Evolutionary conservation across 2,113 vertebrate genomes (phyloP).

Genomic region (Manacus vitellinus): DNA sequence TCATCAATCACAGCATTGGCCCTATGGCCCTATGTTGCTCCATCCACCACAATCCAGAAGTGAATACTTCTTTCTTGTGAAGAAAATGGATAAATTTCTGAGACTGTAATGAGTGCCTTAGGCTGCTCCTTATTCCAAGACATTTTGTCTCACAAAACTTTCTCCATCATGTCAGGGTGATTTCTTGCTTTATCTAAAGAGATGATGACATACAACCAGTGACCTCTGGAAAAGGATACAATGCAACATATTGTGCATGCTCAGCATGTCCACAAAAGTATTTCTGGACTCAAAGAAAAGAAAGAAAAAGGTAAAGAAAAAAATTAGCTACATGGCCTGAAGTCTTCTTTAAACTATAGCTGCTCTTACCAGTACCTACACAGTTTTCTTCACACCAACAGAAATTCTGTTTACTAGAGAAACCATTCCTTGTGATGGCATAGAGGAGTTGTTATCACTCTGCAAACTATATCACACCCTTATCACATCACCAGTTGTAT

Average conservation of each 20-base stretch:
- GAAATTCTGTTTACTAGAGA: not conserved
- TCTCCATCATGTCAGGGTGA: not conserved
- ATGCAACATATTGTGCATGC: not conserved
- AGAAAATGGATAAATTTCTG: not conserved
- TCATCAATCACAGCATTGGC: not conserved
- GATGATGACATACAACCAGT: not conserved
- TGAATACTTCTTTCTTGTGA: not conserved
- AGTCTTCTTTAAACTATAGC: not conserved
- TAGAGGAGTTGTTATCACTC: not conserved
- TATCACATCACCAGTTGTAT: not conserved
- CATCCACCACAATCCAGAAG: not conserved
- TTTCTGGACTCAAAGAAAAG: not conserved
- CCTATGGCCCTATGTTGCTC: accelerated
- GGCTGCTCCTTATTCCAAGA: not conserved
- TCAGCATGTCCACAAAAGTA: not conserved
- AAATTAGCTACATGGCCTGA: not conserved
- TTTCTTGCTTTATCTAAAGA: not conserved
- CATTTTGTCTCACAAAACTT: not conserved
- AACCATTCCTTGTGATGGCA: not conserved
- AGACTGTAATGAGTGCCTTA: not conserved
- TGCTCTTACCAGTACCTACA: not conserved
- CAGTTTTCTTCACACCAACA: not conserved
- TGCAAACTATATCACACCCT: not conserved
- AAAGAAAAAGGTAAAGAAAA: not conserved
- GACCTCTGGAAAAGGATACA: not conserved